phyloP scores from a whole-genome alignment of 2,888 invertebrate species.

The Epicampocera succincta region DNA sequence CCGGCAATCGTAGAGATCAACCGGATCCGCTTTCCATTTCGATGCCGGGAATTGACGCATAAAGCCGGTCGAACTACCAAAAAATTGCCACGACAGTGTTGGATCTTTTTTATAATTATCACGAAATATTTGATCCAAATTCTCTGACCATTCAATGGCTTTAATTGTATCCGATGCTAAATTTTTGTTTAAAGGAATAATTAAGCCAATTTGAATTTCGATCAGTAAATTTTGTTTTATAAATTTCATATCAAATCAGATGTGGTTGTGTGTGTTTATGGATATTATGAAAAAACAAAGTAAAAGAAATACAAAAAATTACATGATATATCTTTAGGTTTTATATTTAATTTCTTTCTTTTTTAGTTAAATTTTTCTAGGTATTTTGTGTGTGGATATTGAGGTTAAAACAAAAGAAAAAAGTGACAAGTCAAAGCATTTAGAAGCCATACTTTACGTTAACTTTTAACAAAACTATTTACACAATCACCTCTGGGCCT shows the following conservation, averaged over 20 bases:
- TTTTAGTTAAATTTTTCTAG: constrained; percentile 5
- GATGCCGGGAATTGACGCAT: constrained; percentile 97
- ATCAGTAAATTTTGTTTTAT: constrained; percentile 51
- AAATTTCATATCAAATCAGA: constrained; percentile 29
- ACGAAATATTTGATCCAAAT: constrained; percentile 93
- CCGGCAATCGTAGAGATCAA: constrained; percentile 97
- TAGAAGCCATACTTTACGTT: constrained; percentile 61
- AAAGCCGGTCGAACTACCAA: constrained; percentile 98
- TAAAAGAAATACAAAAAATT: constrained; percentile 38
- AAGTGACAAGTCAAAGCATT: constrained; percentile 60
- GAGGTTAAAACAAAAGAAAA: constrained; percentile 17
- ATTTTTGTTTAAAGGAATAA: constrained; percentile 37
- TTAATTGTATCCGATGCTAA: constrained; percentile 92
- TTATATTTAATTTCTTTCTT: not conserved
- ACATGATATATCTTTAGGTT: constrained; percentile 24
- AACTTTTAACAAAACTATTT: constrained; percentile 70
- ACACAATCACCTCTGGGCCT: constrained; percentile 70
- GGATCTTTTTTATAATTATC: constrained; percentile 93
- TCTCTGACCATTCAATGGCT: constrained; percentile 97
- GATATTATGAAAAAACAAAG: constrained; percentile 33
- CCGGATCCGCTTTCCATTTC: constrained; percentile 90
- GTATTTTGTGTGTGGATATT: constrained; percentile 23
- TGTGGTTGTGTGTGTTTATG: constrained; percentile 28
- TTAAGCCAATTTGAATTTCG: constrained; percentile 61
- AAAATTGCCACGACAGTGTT: constrained; percentile 98